Conservation (phyloP, 2,888 invertebrate species). For the Drosophila subquinaria region DNA sequence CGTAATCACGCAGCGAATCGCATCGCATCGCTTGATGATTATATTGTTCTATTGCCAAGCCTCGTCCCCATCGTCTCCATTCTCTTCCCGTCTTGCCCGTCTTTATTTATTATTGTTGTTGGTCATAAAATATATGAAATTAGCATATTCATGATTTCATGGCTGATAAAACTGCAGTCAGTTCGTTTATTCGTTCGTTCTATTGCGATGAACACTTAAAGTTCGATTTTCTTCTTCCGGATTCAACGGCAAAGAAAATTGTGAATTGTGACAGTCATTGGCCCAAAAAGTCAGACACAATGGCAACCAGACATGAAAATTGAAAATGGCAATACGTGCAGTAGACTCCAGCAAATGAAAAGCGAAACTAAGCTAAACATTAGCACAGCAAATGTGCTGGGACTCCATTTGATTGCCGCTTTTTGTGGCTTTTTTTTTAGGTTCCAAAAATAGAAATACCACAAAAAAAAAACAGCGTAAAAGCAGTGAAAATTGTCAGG, state of each 20-base stretch:
- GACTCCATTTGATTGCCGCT: constrained; percentile 30
- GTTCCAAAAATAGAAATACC: constrained; percentile 24
- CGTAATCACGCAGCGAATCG: constrained; percentile 51
- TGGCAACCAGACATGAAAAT: constrained; percentile 12
- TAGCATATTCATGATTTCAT: constrained; percentile 70
- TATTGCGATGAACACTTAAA: constrained; percentile 31
- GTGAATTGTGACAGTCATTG: constrained; percentile 63
- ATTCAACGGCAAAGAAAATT: constrained; percentile 43
- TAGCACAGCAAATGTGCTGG: constrained; percentile 50
- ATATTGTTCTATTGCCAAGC: constrained; percentile 32
- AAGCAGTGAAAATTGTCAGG: constrained; percentile 56
- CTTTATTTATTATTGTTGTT: constrained; percentile 64
- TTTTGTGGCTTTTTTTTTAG: constrained; percentile 65
- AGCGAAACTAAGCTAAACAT: constrained; percentile 63
- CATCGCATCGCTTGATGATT: constrained; percentile 9
- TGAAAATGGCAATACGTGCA: constrained; percentile 23
- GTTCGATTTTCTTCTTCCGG: constrained; percentile 59
- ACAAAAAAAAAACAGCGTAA: constrained; percentile 26
- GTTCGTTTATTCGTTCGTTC: neutral
- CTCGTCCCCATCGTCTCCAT: neutral
- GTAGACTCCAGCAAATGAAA: constrained; percentile 57
- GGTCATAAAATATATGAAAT: constrained; percentile 59
- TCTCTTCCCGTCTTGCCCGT: constrained; percentile 13
- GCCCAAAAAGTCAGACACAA: constrained; percentile 57
- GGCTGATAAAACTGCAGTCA: constrained; percentile 62